Percentiles rank a stretch among this genome's conserved stretches.
phyloP scores from a whole-genome alignment of 2,888 invertebrate genomes.

The Leptinotarsa peninsularis region DNA sequence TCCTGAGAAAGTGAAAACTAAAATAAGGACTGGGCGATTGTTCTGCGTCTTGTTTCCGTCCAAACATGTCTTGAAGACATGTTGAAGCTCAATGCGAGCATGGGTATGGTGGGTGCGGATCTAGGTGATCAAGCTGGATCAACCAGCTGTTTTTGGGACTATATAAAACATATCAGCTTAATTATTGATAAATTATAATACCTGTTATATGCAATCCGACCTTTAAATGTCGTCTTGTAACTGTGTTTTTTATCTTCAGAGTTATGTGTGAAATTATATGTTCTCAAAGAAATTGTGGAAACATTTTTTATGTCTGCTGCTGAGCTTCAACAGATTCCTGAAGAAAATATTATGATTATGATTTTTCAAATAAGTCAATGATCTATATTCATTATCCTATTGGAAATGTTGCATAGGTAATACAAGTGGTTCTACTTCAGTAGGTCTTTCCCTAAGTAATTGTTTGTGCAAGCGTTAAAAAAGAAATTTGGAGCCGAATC shows the following conservation, averaged over 20 bases:
- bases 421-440: too few relatives aligned
- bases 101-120: constrained; percentile 66
- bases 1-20: constrained; percentile 24
- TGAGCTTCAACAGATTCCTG: constrained; percentile 35
- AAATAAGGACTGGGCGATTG: constrained; percentile 46
- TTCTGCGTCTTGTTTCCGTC: constrained; percentile 67
- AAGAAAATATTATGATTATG: too few relatives aligned
- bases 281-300: constrained; percentile 59
- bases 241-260: constrained; percentile 64
- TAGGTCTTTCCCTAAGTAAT: too few relatives aligned
- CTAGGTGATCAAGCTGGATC: constrained; percentile 62
- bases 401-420: too few relatives aligned
- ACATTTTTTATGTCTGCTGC: constrained; percentile 47
- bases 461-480: too few relatives aligned
- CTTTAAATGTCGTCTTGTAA: constrained; percentile 68
- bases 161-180: constrained; percentile 81
- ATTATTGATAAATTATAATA: constrained; percentile 70
- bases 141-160: constrained; percentile 72
- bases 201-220: constrained; percentile 67
- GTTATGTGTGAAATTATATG: constrained; percentile 62
- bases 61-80: constrained; percentile 63
- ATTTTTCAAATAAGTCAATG: too few relatives aligned
- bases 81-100: constrained; percentile 65
- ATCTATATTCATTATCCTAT: too few relatives aligned
- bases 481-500: too few relatives aligned